Percentiles rank a stretch among this genome's conserved stretches.
phyloP scores from a whole-genome alignment of 2,113 vertebrate genomes.

The Plecturocebus donacophilus region DNA sequence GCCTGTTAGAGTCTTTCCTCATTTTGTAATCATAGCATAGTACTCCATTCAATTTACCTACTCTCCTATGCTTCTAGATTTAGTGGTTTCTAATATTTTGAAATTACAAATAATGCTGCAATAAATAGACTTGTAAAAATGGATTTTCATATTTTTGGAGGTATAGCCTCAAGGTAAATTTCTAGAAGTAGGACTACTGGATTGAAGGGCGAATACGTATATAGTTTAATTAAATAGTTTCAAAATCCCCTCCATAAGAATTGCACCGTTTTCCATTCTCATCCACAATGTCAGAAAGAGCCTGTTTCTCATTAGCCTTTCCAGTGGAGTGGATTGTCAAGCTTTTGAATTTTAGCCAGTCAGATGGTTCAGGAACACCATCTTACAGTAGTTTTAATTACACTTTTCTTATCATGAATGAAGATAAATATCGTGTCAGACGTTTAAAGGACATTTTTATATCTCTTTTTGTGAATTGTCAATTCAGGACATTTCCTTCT shows the following conservation, averaged over 20 bases:
- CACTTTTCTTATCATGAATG: neutral
- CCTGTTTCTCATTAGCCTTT: neutral
- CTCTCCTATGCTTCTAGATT: neutral
- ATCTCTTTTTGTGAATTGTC: neutral
- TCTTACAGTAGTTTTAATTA: neutral
- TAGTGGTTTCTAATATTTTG: neutral
- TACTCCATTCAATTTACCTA: neutral
- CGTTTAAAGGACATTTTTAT: neutral
- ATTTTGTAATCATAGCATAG: neutral
- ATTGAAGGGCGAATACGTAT: neutral
- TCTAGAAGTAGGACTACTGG: neutral
- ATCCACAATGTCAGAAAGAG: neutral
- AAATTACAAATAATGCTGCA: neutral
- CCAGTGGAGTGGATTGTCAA: neutral
- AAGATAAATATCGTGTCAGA: neutral
- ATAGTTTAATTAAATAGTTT: neutral
- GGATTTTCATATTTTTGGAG: neutral
- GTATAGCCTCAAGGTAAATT: neutral
- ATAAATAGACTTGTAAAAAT: neutral
- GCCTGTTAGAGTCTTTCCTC: too few relatives aligned
- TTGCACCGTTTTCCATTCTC: neutral
- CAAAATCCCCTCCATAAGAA: neutral
- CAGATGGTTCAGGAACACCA: neutral
- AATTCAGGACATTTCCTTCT: neutral
- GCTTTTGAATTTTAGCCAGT: neutral